phyloP scores from a whole-genome alignment of 2,888 invertebrate species.

The Ischnura elegans region DNA sequence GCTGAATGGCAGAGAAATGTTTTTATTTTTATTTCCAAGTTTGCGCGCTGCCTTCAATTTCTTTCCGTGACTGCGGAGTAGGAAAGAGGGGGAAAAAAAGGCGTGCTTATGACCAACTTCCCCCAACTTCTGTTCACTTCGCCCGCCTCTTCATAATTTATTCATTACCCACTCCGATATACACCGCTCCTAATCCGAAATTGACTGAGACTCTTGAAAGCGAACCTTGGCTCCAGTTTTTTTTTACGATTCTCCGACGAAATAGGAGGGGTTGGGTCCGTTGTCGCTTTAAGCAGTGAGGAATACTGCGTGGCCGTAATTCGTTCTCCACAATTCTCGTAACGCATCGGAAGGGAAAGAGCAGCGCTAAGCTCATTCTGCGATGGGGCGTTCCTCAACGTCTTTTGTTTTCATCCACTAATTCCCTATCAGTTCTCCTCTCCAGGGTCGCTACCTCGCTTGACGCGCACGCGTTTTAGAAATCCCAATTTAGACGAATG shows the following conservation, averaged over 20 bases:
- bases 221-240: not conserved
- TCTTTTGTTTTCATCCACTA: not conserved
- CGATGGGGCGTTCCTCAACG: no score
- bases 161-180: not conserved
- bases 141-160: not conserved
- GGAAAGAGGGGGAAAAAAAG: no score
- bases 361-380: not conserved
- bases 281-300: not conserved
- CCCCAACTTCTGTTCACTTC: not conserved
- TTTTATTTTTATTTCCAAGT: not conserved
- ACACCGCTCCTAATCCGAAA: conserved; percentile 26
- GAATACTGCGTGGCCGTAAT: conserved; percentile 9
- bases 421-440: not conserved
- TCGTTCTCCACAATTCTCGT: not conserved
- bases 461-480: no score
- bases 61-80: conserved; percentile 1
- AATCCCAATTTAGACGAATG: no score
- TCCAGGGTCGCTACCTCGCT: not conserved
- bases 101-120: not conserved
- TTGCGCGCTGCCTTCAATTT: not conserved
- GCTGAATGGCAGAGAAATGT: not conserved
- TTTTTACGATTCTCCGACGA: conserved; percentile 17
- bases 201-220: conserved; percentile 26
- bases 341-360: not conserved
- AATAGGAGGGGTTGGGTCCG: not conserved